Percentiles rank a stretch among this genome's conserved stretches.
Conservation (phyloP, 2,797 vertebrate genomes). For the Acanthornis magna region DNA sequence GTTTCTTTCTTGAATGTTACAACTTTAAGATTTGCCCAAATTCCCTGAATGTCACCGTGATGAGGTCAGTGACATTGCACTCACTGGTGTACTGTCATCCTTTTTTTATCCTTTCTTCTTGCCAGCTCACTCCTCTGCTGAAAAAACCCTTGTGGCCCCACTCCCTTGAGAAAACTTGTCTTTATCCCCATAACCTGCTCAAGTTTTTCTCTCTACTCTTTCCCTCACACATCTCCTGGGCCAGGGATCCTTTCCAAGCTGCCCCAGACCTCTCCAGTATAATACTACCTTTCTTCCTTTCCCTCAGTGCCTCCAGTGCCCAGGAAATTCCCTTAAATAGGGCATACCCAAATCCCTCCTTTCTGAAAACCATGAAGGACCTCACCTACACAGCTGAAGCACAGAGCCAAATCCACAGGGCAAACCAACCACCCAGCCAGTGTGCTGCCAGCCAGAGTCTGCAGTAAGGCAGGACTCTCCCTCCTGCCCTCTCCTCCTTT, state of each 20-base stretch:
- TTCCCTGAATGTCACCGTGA: rapidly evolving
- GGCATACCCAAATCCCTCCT: background rate
- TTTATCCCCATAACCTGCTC: background rate
- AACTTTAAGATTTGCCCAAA: background rate
- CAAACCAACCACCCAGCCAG: background rate
- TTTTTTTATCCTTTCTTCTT: background rate
- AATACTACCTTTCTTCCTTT: background rate
- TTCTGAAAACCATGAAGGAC: background rate
- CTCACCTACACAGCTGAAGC: background rate
- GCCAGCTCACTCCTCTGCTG: background rate
- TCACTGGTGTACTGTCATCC: background rate
- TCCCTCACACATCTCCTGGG: background rate
- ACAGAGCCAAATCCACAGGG: background rate
- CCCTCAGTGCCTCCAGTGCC: background rate
- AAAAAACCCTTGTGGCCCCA: background rate
- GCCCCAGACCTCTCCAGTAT: background rate
- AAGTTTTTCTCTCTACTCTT: background rate
- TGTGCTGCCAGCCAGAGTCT: background rate
- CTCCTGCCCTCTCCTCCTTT: background rate
- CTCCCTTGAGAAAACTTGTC: background rate
- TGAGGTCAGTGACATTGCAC: background rate
- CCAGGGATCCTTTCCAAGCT: background rate
- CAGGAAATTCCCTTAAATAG: background rate
- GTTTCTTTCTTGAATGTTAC: background rate
- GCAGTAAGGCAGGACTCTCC: background rate